Base-by-base conservation (phyloP, 1,140 invertebrate genomes). In the Lordiphosa mommai region DNA sequence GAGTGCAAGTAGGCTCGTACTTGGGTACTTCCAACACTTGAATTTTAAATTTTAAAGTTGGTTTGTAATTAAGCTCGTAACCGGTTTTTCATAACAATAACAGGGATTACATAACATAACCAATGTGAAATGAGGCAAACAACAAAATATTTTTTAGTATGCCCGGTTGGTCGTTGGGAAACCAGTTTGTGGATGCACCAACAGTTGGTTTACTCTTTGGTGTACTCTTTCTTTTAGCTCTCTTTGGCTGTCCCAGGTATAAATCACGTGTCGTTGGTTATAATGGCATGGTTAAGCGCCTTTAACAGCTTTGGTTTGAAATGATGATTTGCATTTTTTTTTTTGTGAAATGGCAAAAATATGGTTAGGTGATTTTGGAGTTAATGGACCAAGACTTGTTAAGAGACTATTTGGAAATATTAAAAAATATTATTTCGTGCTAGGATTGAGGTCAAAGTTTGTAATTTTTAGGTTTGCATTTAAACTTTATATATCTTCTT, bases 71-170 rank as follows among this genome's bases (percentile, higher is more conserved):
- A 61, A 36, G 14, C 36, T 23, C 8, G 17, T 48, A 68, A 68
- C 64, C 36, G 32, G 64, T 68, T 68, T 43, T 59, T 67, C 49
- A 68, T 46, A 68, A 47, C 20, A 43, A 43, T 27, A 27, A 10
- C 6, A 60, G 63, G 43, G 52, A n/a, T 68, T 68, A 60, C 64
- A 68, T 68, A 68, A 68, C 30, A 30, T 9, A 37, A 27, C 12
- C 7, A 8, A 23, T 17, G 7, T 59, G 64, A 46, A 68, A 67
- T 66, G 63, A 47, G 53, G 40, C 63, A 68, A 58, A 55, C 63
- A 46, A 38, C 20, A 48, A 65, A 46, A 32, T 10, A 33, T 13
- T 16, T 14, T 67, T 68, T 59, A 33, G 47, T 68, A 68, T 68
- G 64, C 32, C 64, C 64, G 64, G 63, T 41, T 38, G 43, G 46